Conservation (phyloP, 2,113 vertebrate genomes). For the Phrynosoma platyrhinos region DNA sequence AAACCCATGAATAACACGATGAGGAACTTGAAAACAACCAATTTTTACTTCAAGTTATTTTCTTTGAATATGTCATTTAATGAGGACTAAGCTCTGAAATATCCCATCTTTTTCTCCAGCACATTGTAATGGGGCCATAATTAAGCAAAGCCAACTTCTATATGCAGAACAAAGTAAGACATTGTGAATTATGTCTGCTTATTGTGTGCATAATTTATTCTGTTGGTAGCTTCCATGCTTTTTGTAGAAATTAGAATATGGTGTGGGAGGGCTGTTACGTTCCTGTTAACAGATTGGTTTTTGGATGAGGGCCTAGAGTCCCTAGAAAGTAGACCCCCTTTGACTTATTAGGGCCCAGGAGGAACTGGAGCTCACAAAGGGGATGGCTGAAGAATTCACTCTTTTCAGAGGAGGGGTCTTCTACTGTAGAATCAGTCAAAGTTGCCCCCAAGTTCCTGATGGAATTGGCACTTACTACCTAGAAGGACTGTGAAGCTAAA, state of each 20-base stretch:
- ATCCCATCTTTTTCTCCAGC: slow-evolving; percentile 8
- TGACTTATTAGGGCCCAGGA: neutral
- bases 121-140: slow-evolving; percentile 16
- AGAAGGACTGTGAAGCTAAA: too few relatives aligned
- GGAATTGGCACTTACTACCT: too few relatives aligned
- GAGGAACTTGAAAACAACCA: slow-evolving; percentile 40
- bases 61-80: slow-evolving; percentile 20
- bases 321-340: too few relatives aligned
- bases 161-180: neutral
- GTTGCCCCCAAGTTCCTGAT: too few relatives aligned
- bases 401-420: too few relatives aligned
- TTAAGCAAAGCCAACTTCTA: neutral
- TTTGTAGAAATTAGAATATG: neutral
- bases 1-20: slow-evolving; percentile 16
- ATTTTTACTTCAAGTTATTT: slow-evolving; percentile 4
- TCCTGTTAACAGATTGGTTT: too few relatives aligned
- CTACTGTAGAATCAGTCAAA: too few relatives aligned
- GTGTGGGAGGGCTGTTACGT: too few relatives aligned
- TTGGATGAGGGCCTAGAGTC: too few relatives aligned
- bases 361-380: neutral
- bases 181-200: neutral
- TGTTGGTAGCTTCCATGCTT: neutral
- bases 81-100: neutral
- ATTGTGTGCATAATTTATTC: neutral
- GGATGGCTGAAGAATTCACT: neutral